Conservation (phyloP, 2,797 vertebrate genomes). For the Chromis chromis region DNA sequence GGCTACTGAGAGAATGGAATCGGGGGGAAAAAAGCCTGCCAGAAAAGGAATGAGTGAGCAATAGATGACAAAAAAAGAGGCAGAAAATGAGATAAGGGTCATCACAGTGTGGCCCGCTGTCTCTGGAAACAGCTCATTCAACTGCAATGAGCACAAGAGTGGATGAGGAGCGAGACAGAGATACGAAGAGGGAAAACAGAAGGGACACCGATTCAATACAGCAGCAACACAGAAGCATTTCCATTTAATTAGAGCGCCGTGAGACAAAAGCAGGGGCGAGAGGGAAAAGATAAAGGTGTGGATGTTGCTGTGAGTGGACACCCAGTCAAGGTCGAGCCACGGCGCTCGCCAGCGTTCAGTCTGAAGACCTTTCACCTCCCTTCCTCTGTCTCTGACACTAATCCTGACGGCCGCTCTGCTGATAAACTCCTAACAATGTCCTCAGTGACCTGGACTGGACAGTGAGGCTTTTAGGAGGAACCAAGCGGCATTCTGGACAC, state of each 20-base stretch:
- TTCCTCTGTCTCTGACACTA: slow-evolving; percentile 30
- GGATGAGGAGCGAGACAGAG: not conserved
- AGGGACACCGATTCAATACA: slow-evolving; percentile 12
- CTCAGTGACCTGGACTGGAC: slow-evolving; percentile 26
- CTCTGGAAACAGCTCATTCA: slow-evolving; percentile 61
- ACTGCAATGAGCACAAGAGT: slow-evolving; percentile 5
- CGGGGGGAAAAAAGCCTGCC: slow-evolving; percentile 26
- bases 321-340: slow-evolving; percentile 37
- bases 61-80: slow-evolving; percentile 31
- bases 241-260: slow-evolving; percentile 10
- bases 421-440: slow-evolving; percentile 47
- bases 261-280: slow-evolving; percentile 3
- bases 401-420: slow-evolving; percentile 21
- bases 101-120: slow-evolving; percentile 50
- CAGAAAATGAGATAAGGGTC: slow-evolving; percentile 61
- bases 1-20: slow-evolving; percentile 16
- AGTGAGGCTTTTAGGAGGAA: slow-evolving; percentile 10
- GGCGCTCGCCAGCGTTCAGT: slow-evolving; percentile 14
- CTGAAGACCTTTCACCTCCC: slow-evolving; percentile 37
- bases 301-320: not conserved
- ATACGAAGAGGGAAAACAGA: slow-evolving; percentile 18
- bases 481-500: not conserved
- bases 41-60: slow-evolving; percentile 44
- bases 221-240: slow-evolving; percentile 27
- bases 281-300: slow-evolving; percentile 13